Evolutionary conservation across 1,140 invertebrate species (phyloP), one percentile per base, ranked within the genome.

Genomic region (Gryon sp.): DNA sequence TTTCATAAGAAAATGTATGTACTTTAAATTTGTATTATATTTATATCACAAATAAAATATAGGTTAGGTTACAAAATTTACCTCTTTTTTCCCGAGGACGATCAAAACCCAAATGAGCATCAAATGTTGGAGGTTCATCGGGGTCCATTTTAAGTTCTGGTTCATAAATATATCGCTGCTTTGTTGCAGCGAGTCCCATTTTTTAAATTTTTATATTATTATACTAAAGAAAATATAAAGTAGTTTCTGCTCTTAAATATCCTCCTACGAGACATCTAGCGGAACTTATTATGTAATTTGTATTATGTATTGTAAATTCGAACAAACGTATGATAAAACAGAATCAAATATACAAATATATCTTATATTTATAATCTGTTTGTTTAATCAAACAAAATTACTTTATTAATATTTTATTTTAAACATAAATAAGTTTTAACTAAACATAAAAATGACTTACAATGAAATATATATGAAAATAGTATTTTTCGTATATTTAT

Each of bases 71-170:
- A 30, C 0, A 59, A 18, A n/a, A 48, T 46, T 78, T 52, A 93
- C 94, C 93, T 90, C 96, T 92, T 82, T 91, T 86, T 90, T 96
- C 93, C 80, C 96, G 90, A 26, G 92, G 90, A 53, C 91, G 90
- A 16, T 89, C 81, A 90, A 97, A 97, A 22, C 96, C 96, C 79
- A 91, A 89, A 48, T 92, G 80, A 2, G 93, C 92, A 89, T 97
- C 94, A 87, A 95, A 96, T 36, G 92, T 92, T n/a, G 94, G 91
- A 70, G 90, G 88, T 81, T 91, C 90, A 50, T 89, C 88, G 1
- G 45, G 0, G 4, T 43, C 14, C 1, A 83, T 81, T 9, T 22
- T 55, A n/a, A 66, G 24, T 8, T 80, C 77, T 0, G 55, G 55
- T 63, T 76, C n/a, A 2, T 34, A 14, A 5, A 79, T n/a, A 4